Evolutionary conservation across 2,797 vertebrate genomes (phyloP).

Genomic region (Mustela erminea): DNA sequence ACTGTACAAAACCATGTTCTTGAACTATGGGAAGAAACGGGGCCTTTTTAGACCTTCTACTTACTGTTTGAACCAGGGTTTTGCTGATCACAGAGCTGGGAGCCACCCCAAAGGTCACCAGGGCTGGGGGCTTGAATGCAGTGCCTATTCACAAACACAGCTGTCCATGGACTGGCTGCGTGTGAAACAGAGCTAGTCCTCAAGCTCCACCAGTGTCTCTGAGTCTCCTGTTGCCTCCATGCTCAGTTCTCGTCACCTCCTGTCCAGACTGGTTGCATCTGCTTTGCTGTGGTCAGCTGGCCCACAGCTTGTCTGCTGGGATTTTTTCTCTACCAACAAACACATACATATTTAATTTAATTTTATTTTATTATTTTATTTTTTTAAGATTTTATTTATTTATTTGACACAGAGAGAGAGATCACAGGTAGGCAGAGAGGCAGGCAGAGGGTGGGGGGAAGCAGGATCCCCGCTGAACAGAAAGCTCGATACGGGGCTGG

Average conservation of each 20-base stretch:
- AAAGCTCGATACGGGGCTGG: too few species aligned
- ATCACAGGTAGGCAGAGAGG: too few species aligned
- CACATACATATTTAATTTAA: neutral
- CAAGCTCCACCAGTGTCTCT: rapidly evolving
- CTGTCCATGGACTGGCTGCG: rapidly evolving
- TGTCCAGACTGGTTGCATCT: too few species aligned
- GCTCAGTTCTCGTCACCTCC: too few species aligned
- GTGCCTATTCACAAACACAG: neutral
- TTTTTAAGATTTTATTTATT: too few species aligned
- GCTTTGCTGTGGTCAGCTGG: neutral
- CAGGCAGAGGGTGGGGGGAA: too few species aligned
- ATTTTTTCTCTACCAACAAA: neutral
- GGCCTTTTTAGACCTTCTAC: neutral
- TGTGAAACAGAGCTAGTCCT: rapidly evolving
- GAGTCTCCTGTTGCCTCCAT: rapidly evolving
- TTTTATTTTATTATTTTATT: too few species aligned
- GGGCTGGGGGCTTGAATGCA: neutral
- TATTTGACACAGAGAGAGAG: too few species aligned
- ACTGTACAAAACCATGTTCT: neutral
- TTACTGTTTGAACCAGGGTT: neutral
- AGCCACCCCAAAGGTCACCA: too few species aligned
- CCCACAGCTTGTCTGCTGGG: neutral
- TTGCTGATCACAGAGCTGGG: neutral
- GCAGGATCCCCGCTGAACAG: too few species aligned
- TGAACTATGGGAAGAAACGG: neutral